Conservation (phyloP, 2,797 vertebrate species). For the Sebastes nivosus region DNA sequence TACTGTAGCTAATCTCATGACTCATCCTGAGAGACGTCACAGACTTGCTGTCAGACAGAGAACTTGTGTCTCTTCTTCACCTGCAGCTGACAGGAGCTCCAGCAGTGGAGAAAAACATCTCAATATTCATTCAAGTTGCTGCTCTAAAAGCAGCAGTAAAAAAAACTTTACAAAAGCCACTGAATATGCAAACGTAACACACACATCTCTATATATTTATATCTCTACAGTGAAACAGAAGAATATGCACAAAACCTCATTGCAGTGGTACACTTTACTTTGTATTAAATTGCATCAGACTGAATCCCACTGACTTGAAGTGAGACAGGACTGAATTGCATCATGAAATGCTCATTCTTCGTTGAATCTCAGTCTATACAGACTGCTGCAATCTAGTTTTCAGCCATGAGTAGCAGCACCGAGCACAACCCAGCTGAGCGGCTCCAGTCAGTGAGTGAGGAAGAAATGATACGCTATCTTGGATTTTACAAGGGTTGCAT, state of each 20-base stretch:
- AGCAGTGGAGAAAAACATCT: background rate
- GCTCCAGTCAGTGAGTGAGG: background rate
- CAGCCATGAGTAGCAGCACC: background rate
- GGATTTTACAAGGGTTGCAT: background rate
- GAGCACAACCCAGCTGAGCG: background rate
- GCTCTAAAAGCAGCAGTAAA: constrained; percentile 15
- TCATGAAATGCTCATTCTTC: background rate
- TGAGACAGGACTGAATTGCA: background rate
- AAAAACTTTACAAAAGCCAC: constrained; percentile 9
- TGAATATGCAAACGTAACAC: background rate
- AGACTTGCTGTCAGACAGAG: constrained; percentile 29
- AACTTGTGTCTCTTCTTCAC: constrained; percentile 28
- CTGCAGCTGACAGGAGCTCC: constrained; percentile 37
- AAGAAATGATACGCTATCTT: background rate
- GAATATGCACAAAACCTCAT: background rate
- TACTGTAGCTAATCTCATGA: constrained; percentile 49
- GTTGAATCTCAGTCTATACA: background rate
- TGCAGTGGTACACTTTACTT: background rate
- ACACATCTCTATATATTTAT: background rate
- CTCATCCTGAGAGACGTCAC: constrained; percentile 49
- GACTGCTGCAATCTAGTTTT: background rate
- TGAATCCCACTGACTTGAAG: background rate
- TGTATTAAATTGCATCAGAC: background rate
- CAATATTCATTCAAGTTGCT: constrained; percentile 10
- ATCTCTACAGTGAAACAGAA: background rate